phyloP scores from a whole-genome alignment of 2,113 vertebrate species.

The Atractosteus spatula region DNA sequence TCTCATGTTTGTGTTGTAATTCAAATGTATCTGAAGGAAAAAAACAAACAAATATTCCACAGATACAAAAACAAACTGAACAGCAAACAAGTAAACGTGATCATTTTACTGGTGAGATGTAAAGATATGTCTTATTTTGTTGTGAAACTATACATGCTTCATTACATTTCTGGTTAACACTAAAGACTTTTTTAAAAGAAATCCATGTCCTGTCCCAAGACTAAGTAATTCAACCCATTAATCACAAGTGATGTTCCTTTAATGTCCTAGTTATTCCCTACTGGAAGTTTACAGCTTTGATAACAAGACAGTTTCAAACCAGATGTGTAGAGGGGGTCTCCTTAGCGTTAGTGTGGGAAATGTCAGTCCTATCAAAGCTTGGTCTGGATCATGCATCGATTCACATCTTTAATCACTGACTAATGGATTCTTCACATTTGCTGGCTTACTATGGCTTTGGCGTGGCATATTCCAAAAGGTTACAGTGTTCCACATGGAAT shows the following conservation, averaged over 20 bases:
- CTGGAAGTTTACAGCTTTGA: constrained; percentile 41
- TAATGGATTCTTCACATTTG: constrained; percentile 31
- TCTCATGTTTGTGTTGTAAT: too few relatives aligned
- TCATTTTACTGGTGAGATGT: too few relatives aligned
- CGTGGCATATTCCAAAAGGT: constrained; percentile 23
- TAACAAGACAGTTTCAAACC: constrained; percentile 45
- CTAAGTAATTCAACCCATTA: constrained; percentile 52
- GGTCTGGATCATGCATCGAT: constrained; percentile 27
- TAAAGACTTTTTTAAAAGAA: constrained; percentile 21
- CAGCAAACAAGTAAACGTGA: too few relatives aligned
- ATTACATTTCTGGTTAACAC: too few relatives aligned
- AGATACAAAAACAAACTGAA: too few relatives aligned
- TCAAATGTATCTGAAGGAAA: too few relatives aligned
- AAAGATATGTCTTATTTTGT: too few relatives aligned
- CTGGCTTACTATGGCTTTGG: constrained; percentile 30
- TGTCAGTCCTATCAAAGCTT: constrained; percentile 12
- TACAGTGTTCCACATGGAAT: constrained; percentile 8
- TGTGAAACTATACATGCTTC: too few relatives aligned
- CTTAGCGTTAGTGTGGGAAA: not conserved
- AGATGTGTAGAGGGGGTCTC: constrained; percentile 40
- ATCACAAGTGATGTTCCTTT: constrained; percentile 54
- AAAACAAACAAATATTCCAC: too few relatives aligned
- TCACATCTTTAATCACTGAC: constrained; percentile 42
- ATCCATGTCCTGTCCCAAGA: constrained; percentile 46
- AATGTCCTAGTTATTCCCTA: constrained; percentile 34